Evolutionary conservation across 2,888 invertebrate genomes (phyloP), one percentile per base, ranked within the genome.

Genomic region (Eilema griseolum): DNA sequence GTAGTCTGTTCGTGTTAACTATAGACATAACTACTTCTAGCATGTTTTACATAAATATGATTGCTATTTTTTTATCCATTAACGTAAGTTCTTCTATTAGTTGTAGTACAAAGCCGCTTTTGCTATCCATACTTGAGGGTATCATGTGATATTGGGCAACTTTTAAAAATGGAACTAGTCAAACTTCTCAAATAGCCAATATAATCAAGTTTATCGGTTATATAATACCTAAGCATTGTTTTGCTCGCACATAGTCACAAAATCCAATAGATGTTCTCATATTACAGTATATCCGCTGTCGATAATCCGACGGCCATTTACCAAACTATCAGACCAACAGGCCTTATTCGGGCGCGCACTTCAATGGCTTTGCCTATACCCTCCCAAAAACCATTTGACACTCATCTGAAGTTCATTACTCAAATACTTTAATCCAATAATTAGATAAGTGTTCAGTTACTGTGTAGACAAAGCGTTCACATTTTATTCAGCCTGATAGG

Each of bases 261-360:
- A 92, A 91, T 90, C 89, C 86, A 87, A 89, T 89, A 89, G 88
- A 86, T 85, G 83, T 81, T 91, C 89, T 94, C 92, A 85, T 46
- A 85, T 95, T 94, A 92, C 94, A 72, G 66, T 76, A 88, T 93
- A 94, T 94, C 93, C 93, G 92, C 80, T 89, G 87, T 79, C 87
- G 83, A 83, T 90, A 90, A 89, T 88, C 89, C 88, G 88, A 80
- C 89, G 81, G 89, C 90, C 90, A 92, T 92, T 87, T 90, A 89
- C 86, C 83, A 87, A 92, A 88, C 92, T 92, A 93, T 89, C 67
- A 37, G 31, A 24, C 57, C 57, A 14, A 56, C 90, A 90, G 90
- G 90, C 88, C 85, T 91, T 93, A 92, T 93, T 93, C 90, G 93
- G 93, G 92, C 90, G 88, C 87, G 93, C 95, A 95, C 90, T 95